Conservation (phyloP, 2,888 invertebrate species). For the Yponomeuta sedellus region DNA sequence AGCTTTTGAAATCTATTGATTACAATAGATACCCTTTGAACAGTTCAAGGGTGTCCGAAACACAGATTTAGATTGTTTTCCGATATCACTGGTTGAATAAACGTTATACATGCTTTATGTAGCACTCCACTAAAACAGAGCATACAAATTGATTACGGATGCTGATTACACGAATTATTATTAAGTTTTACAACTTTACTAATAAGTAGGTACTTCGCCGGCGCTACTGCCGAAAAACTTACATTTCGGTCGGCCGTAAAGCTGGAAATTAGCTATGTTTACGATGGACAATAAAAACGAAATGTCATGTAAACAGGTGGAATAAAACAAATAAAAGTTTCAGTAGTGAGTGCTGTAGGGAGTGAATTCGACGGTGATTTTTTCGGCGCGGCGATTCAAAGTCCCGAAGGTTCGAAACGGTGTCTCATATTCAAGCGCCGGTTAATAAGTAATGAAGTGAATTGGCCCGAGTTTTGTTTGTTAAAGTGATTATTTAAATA, state of each 20-base stretch:
- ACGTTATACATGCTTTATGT: neutral
- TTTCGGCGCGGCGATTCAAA: conserved; percentile 3
- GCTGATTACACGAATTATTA: neutral
- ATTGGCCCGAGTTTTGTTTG: conserved; percentile 69
- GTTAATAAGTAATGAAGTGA: conserved; percentile 73
- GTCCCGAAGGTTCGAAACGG: conserved; percentile 1
- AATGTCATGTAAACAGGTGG: neutral
- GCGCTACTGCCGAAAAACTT: neutral
- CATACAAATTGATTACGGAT: neutral
- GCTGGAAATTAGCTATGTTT: neutral
- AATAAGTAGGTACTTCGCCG: neutral
- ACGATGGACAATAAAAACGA: neutral
- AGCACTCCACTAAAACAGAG: neutral
- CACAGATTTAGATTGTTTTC: conserved; percentile 36
- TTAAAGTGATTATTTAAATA: conserved; percentile 76
- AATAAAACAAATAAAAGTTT: conserved; percentile 12
- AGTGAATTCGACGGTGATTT: conserved; percentile 7
- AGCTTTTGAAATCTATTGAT: conserved; percentile 39
- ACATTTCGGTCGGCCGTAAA: neutral
- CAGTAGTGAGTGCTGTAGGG: conserved; percentile 4
- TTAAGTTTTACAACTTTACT: neutral
- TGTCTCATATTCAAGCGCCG: conserved; percentile 55
- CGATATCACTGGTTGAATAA: conserved; percentile 10
- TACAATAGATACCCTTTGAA: conserved; percentile 46
- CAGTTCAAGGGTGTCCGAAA: conserved; percentile 35